Conservation (phyloP, 2,113 vertebrate species). For the Phylloscopus whistleri region DNA sequence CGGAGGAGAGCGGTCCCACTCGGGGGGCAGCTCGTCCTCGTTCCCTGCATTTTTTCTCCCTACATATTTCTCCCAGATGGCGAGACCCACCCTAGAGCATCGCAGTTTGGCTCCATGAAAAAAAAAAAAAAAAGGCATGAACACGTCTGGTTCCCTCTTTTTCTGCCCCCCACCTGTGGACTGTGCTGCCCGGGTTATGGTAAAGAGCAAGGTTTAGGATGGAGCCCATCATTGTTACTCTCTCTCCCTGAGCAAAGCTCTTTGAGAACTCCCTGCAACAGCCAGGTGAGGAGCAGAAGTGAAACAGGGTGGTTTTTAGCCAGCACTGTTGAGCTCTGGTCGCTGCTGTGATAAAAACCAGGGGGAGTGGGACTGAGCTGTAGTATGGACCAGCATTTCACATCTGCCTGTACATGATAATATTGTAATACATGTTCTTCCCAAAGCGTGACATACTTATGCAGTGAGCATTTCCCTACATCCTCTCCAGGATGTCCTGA, state of each 20-base stretch:
- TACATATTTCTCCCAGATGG: constrained; percentile 56
- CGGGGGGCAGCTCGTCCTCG: background rate
- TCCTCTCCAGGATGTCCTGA: background rate
- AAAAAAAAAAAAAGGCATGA: background rate
- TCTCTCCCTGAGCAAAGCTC: background rate
- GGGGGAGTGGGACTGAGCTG: background rate
- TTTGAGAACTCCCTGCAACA: fast-evolving
- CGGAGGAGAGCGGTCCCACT: constrained; percentile 51
- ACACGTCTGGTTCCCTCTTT: background rate
- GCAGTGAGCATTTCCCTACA: background rate
- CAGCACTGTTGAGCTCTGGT: background rate
- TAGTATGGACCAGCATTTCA: background rate
- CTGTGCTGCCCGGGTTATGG: fast-evolving
- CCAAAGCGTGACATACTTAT: background rate
- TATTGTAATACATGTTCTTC: background rate
- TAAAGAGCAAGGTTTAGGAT: background rate
- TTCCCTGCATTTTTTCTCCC: constrained; percentile 22
- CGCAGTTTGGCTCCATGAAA: background rate
- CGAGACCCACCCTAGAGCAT: constrained; percentile 50
- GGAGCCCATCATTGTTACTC: background rate
- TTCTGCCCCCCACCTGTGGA: background rate
- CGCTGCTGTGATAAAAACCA: fast-evolving
- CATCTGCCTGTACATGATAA: background rate
- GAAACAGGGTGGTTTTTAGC: background rate
- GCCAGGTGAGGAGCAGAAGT: background rate